Evolutionary conservation across 2,113 vertebrate genomes (phyloP).

Genomic region (Aegypius monachus): DNA sequence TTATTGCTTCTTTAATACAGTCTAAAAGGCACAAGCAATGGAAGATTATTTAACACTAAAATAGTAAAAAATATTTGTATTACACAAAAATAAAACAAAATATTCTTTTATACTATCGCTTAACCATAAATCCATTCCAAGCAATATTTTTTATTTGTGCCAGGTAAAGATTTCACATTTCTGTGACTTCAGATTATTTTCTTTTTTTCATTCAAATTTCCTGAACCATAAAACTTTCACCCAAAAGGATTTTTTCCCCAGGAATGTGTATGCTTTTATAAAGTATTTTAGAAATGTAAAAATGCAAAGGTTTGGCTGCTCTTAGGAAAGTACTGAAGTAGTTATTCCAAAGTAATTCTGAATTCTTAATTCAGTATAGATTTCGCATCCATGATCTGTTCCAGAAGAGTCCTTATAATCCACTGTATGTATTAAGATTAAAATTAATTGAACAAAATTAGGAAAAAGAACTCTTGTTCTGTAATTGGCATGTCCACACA

Average conservation of each 20-base stretch:
- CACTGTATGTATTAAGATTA: background rate
- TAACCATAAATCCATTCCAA: background rate
- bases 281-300: background rate
- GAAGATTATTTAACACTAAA: background rate
- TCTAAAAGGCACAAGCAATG: background rate
- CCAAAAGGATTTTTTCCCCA: background rate
- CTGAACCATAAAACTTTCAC: background rate
- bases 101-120: background rate
- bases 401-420: background rate
- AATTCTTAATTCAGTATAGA: background rate
- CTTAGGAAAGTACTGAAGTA: background rate
- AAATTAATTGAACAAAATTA: background rate
- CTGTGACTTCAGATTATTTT: background rate
- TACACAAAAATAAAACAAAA: background rate
- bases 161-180: background rate
- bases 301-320: background rate
- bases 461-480: background rate
- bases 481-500: background rate
- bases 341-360: background rate
- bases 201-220: background rate
- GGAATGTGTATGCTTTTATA: background rate
- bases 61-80: background rate
- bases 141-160: background rate
- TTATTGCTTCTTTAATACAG: background rate
- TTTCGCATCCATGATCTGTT: background rate